These are phyloP conservation scores for Conomelus anceps DNA, from an alignment of 2,888 invertebrate species.

Conservation along the genomic window DNA sequence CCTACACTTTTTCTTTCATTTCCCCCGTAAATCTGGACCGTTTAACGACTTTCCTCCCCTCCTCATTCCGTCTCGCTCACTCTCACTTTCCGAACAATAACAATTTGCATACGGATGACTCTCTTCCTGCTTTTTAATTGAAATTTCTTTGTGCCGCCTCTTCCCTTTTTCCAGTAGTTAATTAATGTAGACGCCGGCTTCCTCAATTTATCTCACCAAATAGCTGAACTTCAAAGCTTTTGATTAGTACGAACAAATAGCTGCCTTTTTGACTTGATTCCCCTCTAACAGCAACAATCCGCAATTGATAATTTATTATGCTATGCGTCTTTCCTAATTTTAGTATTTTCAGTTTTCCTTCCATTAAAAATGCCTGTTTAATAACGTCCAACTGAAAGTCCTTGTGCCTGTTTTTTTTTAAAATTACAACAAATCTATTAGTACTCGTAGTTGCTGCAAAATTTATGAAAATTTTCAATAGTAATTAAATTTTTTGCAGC, in stretches of 20 bases:
- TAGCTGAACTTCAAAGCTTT: not conserved
- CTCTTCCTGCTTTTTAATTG: not conserved
- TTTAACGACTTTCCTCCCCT: not conserved
- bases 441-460: no score
- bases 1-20: not conserved
- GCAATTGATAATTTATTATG: not conserved
- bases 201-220: not conserved
- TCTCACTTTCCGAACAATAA: not conserved
- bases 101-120: not conserved
- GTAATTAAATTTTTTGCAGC: no score
- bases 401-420: no score
- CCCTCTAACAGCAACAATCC: not conserved
- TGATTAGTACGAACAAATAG: not conserved
- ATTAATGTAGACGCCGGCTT: not conserved
- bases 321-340: no score
- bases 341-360: no score
- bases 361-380: no score
- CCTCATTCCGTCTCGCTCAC: no score
- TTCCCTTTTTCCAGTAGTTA: not conserved
- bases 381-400: no score
- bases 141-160: not conserved
- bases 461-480: no score
- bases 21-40: not conserved
- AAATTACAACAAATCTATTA: no score
- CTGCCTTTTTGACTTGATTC: not conserved